Base-by-base conservation (phyloP, 1,140 invertebrate species). In the Drosophila santomea region DNA sequence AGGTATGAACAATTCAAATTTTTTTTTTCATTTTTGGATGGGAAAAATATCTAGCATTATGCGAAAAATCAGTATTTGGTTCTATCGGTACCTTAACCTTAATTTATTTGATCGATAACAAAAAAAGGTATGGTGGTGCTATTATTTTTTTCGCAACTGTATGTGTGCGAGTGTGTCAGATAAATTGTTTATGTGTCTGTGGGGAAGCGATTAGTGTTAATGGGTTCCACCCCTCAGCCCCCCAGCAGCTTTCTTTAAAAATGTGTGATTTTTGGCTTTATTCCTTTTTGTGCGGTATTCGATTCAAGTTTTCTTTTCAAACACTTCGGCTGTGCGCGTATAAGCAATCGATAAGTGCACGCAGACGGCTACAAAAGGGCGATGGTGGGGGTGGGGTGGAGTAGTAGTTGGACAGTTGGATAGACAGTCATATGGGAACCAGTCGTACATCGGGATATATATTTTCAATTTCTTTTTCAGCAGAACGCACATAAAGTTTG, bases 161-260 rank as follows among this genome's bases (percentile, higher is more conserved):
- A 17, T 52, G 54, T 41, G 43, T 67, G 69, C 79, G 61, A 67
- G 69, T 81, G 63, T 67, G 78, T 73, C 83, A 77, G 84, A 89
- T 88, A 88, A 88, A 88, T 89, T 89, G 84, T 88, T 89, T 89
- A 89, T 89, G 84, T 89, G 84, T 89, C 84, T 89, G 84, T 89
- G 84, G 84, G 84, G 84, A 89, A 89, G 85, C 84, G 84, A 89
- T 89, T 89, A 89, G 84, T 89, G 84, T 89, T 89, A 89, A 89
- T 89, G 84, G 84, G 80, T 83, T 89, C 73, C 43, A 5, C 12
- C 12, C 11, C 50, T 28, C 48, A 2, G 11, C 25, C 36, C 28
- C 25, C 25, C 12, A 20, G 2, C n/a, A 35, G 2, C 54, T 45
- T 35, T 68, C 61, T 80, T 67, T 51, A 64, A 78, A 75, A 83